These are phyloP conservation scores for Marmota monax DNA, from an alignment of 2,113 vertebrate species.

Conservation along the genomic window DNA sequence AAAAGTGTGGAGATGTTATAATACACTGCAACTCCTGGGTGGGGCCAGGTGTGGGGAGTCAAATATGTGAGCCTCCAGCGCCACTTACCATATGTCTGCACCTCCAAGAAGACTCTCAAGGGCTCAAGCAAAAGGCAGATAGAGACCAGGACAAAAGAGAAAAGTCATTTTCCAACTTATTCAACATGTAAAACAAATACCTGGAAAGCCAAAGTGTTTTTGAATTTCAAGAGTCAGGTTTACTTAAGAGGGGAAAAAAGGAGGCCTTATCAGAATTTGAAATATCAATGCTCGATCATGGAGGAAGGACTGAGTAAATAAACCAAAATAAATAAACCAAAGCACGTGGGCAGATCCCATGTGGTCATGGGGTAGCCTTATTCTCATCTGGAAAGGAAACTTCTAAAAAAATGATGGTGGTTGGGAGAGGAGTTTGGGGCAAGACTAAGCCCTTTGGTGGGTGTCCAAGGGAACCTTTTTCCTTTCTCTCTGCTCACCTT, in stretches of 20 bases:
- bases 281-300: neutral
- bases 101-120: neutral
- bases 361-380: neutral
- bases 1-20: fast-evolving
- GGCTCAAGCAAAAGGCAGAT: neutral
- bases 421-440: neutral
- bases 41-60: neutral
- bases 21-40: fast-evolving
- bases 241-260: neutral
- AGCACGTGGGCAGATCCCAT: neutral
- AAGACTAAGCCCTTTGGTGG: neutral
- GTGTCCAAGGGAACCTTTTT: neutral
- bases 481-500: neutral
- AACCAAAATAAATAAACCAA: neutral
- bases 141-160: neutral
- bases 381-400: neutral
- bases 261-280: constrained; percentile 18
- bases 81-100: neutral
- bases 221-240: constrained; percentile 35
- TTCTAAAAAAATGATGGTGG: neutral
- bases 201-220: neutral
- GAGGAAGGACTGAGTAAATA: neutral
- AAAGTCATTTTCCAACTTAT: neutral
- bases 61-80: neutral
- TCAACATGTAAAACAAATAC: constrained; percentile 19